A percentile compares a stretch with the other conserved stretches of the same genome.
Conservation (phyloP, 2,888 invertebrate species). For the Mesochorus sp. region DNA sequence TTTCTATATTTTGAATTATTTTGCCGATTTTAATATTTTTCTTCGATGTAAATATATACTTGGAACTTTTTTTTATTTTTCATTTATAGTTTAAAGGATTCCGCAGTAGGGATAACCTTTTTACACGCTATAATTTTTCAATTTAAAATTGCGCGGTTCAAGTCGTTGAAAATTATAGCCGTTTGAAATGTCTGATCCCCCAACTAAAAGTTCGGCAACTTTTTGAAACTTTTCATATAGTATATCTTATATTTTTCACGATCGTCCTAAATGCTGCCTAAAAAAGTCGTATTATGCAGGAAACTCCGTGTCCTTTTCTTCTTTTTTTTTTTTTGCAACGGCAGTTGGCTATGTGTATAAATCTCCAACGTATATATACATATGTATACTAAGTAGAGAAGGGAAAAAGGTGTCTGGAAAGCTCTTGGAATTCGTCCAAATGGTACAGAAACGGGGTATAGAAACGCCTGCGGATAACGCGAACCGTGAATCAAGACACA, state of each 20-base stretch:
- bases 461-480: slow-evolving; percentile 35
- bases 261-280: slow-evolving; percentile 12
- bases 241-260: background rate
- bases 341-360: slow-evolving; percentile 1
- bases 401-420: slow-evolving; percentile 58
- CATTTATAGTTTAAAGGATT: too few relatives aligned
- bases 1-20: too few relatives aligned
- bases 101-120: too few relatives aligned
- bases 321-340: slow-evolving; percentile 19
- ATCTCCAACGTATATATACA: background rate
- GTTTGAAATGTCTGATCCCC: background rate
- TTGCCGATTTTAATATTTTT: too few relatives aligned
- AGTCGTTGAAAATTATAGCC: too few relatives aligned
- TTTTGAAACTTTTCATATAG: background rate
- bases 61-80: too few relatives aligned
- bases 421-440: slow-evolving; percentile 67
- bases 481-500: slow-evolving; percentile 31
- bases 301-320: background rate
- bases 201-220: background rate
- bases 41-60: too few relatives aligned
- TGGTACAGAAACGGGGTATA: slow-evolving; percentile 26
- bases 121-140: too few relatives aligned
- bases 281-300: slow-evolving; percentile 26
- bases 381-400: slow-evolving; percentile 1
- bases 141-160: too few relatives aligned